Conservation (phyloP, 2,888 invertebrate species). For the Exocentrus adspersus region DNA sequence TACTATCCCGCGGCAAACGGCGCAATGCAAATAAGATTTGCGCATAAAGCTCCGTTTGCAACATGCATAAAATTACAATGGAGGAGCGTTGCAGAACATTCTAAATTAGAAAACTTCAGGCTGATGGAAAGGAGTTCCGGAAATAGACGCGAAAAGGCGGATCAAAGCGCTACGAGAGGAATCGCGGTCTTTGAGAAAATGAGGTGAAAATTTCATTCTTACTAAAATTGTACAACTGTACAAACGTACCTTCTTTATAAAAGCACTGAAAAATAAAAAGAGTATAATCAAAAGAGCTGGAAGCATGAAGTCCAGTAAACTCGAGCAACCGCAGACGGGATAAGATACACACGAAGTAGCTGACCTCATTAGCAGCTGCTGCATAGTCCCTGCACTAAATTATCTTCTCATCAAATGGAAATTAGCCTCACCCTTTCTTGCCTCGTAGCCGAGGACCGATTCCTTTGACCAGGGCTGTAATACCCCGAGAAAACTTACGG, state of each 20-base stretch:
- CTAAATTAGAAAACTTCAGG: not conserved
- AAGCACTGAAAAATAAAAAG: too few relatives aligned
- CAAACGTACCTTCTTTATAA: too few relatives aligned
- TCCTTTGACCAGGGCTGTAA: conserved; percentile 1
- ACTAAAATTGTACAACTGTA: too few relatives aligned
- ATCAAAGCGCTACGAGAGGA: conserved; percentile 2
- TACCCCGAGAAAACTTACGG: not conserved
- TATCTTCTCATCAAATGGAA: conserved; percentile 1
- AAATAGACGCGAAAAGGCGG: conserved; percentile 16
- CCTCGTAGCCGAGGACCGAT: not conserved
- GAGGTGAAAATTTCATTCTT: too few relatives aligned
- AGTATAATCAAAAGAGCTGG: not conserved
- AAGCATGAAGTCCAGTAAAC: not conserved
- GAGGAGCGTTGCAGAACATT: not conserved
- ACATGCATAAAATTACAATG: not conserved
- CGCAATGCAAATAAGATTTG: not conserved
- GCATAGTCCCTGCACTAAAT: not conserved
- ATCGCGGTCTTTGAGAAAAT: not conserved
- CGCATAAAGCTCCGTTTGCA: not conserved
- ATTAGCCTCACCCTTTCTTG: not conserved
- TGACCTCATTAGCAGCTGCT: not conserved
- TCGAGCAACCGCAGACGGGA: not conserved
- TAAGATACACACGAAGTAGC: not conserved
- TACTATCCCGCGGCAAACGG: too few relatives aligned
- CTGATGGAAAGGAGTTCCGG: not conserved